Evolutionary conservation across 1,140 invertebrate genomes (phyloP), one percentile per base, ranked within the genome.

Genomic region (Ceratosolen solmsi): DNA sequence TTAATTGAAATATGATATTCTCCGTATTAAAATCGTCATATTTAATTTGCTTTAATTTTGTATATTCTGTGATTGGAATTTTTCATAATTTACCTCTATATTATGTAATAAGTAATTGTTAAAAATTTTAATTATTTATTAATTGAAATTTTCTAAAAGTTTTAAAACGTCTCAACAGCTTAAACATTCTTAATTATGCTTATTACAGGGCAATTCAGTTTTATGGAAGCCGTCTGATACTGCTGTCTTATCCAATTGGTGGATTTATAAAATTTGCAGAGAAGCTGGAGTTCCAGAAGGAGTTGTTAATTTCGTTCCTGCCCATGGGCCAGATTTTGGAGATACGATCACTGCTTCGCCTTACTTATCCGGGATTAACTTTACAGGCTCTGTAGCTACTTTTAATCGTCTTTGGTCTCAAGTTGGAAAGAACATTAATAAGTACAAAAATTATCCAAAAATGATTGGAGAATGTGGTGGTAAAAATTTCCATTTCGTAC

Each of bases 151-250:
- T 60, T 51, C 15, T 75, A 41, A 38, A 75, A 58, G 0, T 0
- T 49, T 30, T 9, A 38, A 38, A 56, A 71, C 41, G n/a, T n/a
- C 15, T 25, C 20, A 71, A 54, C n/a, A 33, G 68, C 49, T 51
- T 68, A 22, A 36, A 70, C 27, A 51, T 27, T 11, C 20, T 51
- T 73, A n/a, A 25, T 73, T 54, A 9, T 58, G 2, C 15, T 25
- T 73, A 0, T 88, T 91, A 27, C 87, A 96, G 95, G 99, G 99
- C 25, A 99, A 99, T 91, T 94, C 95, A 51, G 97, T 99, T 15
- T 87, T 99, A 71, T 99, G 99, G 99, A 99, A 99, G 91, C 99
- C 99, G 1, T 99, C 98, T 13, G 98, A 99, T 89, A 99, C 98
- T 5, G 98, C 99, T 38, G 89, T 99, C 15, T 93, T 99, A 1